Base-by-base conservation (phyloP, 2,888 invertebrate species). In the Epirrita christyi region DNA sequence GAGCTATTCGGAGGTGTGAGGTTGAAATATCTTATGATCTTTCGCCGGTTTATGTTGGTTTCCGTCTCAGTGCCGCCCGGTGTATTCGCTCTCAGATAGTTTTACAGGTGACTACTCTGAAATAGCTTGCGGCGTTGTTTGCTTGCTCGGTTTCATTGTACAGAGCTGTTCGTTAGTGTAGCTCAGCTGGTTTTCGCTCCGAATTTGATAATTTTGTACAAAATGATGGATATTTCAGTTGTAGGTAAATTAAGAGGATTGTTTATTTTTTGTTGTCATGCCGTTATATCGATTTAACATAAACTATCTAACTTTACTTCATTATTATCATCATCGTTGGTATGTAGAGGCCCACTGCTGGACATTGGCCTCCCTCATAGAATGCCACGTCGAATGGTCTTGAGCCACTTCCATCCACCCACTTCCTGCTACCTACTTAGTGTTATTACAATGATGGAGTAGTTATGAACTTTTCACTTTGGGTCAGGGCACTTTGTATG, bases 11-110 rank as follows among this genome's bases (percentile, higher is more conserved):
- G 52, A 69, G 65, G 62, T 55, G 64, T 63, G 64, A 64, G 63
- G 59, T 59, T 69, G 67, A 71, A 64, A 68, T 70, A 67, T 72
- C 68, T 69, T 71, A 64, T 67, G 70, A 72, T 67, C 57, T 62
- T 65, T 61, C 52, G 34, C 57, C 53, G 57, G 40, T 61, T 62
- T 59, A 56, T 43, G 60, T 58, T 62, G 59, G 55, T 57, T 66
- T 63, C 52, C 65, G 49, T 52, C 59, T 58, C 53, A 59, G 34
- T 59, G 62, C 43, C 34, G 21, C 21, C 21, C 21, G 37, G 48
- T 64, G 59, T 63, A 64, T 66, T 64, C 46, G 55, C 60, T 61
- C 52, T 44, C 28, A 59, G 59, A 56, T 61, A 59, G 62, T 51
- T 64, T 68, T 59, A 60, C 58, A 67, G 64, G 64, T 67, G 63